Evolutionary conservation across 2,113 vertebrate species (phyloP).

Genomic region (Sminthopsis crassicaudata): DNA sequence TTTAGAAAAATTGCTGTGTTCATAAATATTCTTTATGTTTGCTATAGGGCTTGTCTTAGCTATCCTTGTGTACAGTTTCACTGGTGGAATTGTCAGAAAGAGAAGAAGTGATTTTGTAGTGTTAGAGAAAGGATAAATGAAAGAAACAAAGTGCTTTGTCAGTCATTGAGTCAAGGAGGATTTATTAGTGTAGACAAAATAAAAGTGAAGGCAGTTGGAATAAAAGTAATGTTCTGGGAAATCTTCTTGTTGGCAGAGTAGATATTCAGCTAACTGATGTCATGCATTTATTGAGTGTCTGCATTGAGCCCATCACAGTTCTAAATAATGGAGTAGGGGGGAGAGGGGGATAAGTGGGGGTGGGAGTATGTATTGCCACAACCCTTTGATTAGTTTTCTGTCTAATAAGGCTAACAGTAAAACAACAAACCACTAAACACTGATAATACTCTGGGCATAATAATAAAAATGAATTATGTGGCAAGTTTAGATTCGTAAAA

Average conservation of each 20-base stretch:
- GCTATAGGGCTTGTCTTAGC: constrained; percentile 73
- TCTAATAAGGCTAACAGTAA: background rate
- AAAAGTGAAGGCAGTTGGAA: background rate
- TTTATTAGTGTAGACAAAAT: background rate
- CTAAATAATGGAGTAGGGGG: background rate
- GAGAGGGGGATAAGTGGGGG: background rate
- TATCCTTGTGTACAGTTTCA: constrained; percentile 72
- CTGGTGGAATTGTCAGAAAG: background rate
- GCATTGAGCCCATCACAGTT: background rate
- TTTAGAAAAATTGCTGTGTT: constrained; percentile 20
- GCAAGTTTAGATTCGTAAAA: background rate
- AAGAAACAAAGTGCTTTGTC: background rate
- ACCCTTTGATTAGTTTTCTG: background rate
- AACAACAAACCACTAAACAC: background rate
- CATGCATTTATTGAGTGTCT: background rate
- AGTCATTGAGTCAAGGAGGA: background rate
- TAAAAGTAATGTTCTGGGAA: background rate
- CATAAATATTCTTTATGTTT: constrained; percentile 65
- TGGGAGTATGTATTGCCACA: background rate
- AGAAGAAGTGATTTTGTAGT: background rate
- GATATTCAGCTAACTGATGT: background rate
- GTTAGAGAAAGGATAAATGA: background rate
- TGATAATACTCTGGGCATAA: background rate
- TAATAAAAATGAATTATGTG: background rate
- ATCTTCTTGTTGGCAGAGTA: background rate